Base-by-base conservation (phyloP, 2,888 invertebrate species). In the Parthenolecanium corni region DNA sequence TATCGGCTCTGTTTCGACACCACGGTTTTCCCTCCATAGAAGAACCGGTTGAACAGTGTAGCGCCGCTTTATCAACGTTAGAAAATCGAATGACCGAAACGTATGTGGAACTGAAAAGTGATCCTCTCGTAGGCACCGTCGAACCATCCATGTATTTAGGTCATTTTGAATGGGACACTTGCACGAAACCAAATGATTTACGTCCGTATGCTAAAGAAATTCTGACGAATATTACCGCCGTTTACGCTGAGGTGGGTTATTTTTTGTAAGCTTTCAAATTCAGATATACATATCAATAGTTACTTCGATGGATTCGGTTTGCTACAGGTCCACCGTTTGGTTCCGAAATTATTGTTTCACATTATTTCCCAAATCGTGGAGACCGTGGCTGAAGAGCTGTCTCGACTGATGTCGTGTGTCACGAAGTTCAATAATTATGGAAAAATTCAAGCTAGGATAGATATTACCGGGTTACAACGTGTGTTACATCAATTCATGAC, bases 91-190 rank as follows among this genome's bases (percentile, higher is more conserved):
- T 90, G 64, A 79, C 89, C 14, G 89, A 90, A 70, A 84, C 84
- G 2, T 89, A 89, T 72, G 77, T 89, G 54, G 94, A 95, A 73
- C 86, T 89, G 71, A 93, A 93, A 71, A 87, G 90, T 49, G 93
- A 94, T 76, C 94, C 94, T 0, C 78, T 96, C 12, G 91, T 95
- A 23, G 94, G 93, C n/a, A 89, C 89, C 5, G 92, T 96, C 67
- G 95, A 96, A 74, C 91, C 90, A 5, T 91, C 90, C 66, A 94
- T 96, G 93, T 94, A 94, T 74, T 79, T 89, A 71, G 93, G 92
- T 0, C 79, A 85, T 64, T 89, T 92, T 71, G 87, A 87, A 71
- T 89, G 92, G 83, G 85, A 86, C 69, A 82, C 83, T 0, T 85
- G 86, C 68, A 79, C 82, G 54, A 79, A 83, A 53, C 85, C 88